Conservation (phyloP, 64 coral and sea anemone species). For the Hydrozoanthus tunicans region DNA sequence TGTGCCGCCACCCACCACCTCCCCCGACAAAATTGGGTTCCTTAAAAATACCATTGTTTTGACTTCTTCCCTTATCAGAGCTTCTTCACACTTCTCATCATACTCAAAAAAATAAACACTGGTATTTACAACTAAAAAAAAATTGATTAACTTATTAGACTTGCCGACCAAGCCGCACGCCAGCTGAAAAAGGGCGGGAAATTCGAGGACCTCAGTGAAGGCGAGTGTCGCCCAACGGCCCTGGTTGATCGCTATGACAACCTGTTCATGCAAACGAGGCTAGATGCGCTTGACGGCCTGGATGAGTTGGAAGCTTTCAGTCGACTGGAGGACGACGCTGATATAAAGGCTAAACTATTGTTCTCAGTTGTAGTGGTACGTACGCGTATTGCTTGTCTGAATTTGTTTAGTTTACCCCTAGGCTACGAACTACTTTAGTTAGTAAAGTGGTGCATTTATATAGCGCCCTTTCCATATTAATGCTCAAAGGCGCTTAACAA, state of each 20-base stretch:
- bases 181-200: slow-evolving; percentile 89
- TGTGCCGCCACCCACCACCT: too few species aligned
- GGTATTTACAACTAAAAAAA: neutral
- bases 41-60: too few species aligned
- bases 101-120: too few species aligned
- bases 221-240: slow-evolving; percentile 67
- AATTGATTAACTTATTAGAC: slow-evolving; percentile 31
- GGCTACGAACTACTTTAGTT: neutral
- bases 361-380: slow-evolving; percentile 94
- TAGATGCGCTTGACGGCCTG: slow-evolving; percentile 83
- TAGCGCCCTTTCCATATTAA: too few species aligned
- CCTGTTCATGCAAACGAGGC: slow-evolving; percentile 82
- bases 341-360: slow-evolving; percentile 86
- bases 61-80: too few species aligned
- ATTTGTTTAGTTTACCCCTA: neutral
- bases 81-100: too few species aligned
- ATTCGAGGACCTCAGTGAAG: slow-evolving; percentile 83
- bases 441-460: too few species aligned
- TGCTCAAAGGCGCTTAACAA: too few species aligned
- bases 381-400: neutral
- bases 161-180: slow-evolving; percentile 85
- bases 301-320: slow-evolving; percentile 74
- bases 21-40: too few species aligned
- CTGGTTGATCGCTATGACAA: slow-evolving; percentile 83
- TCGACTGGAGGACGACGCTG: slow-evolving; percentile 69